Conservation (phyloP, 2,113 vertebrate species). For the Psettodes erumei region DNA sequence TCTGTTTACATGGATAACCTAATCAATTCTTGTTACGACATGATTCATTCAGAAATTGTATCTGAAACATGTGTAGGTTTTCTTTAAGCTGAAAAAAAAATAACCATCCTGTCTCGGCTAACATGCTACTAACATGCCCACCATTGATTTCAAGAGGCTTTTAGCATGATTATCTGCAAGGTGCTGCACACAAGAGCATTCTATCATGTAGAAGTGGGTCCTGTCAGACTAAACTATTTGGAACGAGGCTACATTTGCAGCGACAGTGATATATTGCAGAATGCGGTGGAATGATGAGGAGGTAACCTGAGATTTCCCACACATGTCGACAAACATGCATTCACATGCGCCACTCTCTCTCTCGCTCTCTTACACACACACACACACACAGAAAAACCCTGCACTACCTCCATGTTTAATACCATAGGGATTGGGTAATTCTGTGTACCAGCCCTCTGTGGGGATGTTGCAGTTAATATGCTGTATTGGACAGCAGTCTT, state of each 20-base stretch:
- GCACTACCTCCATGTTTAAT: conserved; percentile 3
- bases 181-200: neutral
- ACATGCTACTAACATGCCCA: conserved; percentile 6
- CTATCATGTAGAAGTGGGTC: conserved; percentile 47
- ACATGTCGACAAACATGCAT: conserved; percentile 28
- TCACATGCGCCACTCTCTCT: conserved; percentile 27
- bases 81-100: conserved; percentile 2
- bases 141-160: conserved; percentile 14
- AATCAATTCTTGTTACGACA: neutral
- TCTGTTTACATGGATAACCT: conserved; percentile 12
- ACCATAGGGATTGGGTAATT: conserved; percentile 19
- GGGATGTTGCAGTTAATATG: conserved; percentile 13
- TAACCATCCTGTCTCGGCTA: neutral
- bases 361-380: neutral
- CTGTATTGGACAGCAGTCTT: too few relatives aligned
- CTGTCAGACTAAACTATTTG: conserved; percentile 65
- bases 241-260: conserved; percentile 36
- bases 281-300: conserved; percentile 61
- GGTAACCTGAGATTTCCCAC: conserved; percentile 58
- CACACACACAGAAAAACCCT: conserved; percentile 12
- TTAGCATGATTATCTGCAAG: conserved; percentile 13
- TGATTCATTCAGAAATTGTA: neutral
- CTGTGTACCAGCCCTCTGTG: neutral
- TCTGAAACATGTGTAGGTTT: conserved; percentile 18
- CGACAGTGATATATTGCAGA: conserved; percentile 73